Evolutionary conservation across 1,140 invertebrate genomes (phyloP), one percentile per base, ranked within the genome.

Genomic region (Triops cancriformis): DNA sequence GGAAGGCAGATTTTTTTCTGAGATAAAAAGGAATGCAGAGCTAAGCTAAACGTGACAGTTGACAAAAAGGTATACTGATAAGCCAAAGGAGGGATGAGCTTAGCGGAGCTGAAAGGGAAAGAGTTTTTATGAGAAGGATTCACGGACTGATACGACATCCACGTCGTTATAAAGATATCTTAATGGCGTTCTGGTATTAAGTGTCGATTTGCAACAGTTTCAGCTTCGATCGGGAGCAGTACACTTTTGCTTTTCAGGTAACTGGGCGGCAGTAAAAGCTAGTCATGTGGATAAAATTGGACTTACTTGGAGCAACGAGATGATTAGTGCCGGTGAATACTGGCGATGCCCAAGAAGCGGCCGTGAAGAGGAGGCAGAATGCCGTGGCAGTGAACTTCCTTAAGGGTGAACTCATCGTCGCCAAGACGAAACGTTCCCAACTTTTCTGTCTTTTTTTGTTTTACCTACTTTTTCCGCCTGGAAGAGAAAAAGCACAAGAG

Each of bases 231-330:
- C 18, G 10, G 23, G 18, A 64, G 51, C 51, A 64, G 4, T n/a
- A n/a, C 23, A 64, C 51, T 64, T 64, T 64, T 64, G 51, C 51
- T 64, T 64, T 64, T 18, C 3, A 4, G n/a, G 51, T 64, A 23
- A n/a, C 23, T 64, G 18, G 51, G n/a, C 51, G 23, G 51, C 23
- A 64, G 51, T 23, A 23, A 64, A 64, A n/a, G 4, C 18, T 6
- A 64, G 51, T 64, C 23, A 23, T 18, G 18, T 64, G 51, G 23
- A n/a, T n/a, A 64, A 64, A 23, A 23, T 23, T 23, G 51, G 51
- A 64, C 51, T 64, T 64, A 64, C 51, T 64, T 23, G 51, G n/a
- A n/a, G 51, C 51, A 64, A 64, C 51, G 23, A 64, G 51, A 64
- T 64, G 51, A 64, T 64, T 64, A 64, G 10, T 64, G 51, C 51